Evolutionary conservation across 2,113 vertebrate species (phyloP).

Genomic region (Forbesichthys papilliferus): DNA sequence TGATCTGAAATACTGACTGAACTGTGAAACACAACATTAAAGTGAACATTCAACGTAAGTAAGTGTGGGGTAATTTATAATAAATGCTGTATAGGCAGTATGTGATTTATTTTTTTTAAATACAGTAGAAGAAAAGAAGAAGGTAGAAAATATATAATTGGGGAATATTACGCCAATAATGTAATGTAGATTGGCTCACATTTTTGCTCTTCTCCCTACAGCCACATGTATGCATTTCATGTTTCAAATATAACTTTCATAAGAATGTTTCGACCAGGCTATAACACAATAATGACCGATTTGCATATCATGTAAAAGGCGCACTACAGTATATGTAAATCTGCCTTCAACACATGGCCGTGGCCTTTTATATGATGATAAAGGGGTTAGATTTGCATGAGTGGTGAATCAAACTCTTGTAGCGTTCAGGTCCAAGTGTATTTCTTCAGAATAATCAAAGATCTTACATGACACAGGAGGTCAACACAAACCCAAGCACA

Average conservation of each 20-base stretch:
- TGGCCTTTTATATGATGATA: too few species aligned
- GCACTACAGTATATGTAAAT: too few species aligned
- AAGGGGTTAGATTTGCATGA: too few species aligned
- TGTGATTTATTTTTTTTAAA: slow-evolving; percentile 12
- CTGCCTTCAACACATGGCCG: too few species aligned
- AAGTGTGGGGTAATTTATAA: not conserved
- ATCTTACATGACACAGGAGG: slow-evolving; percentile 56
- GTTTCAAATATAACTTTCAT: too few species aligned
- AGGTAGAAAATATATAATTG: slow-evolving; percentile 6
- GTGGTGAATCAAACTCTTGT: slow-evolving; percentile 24
- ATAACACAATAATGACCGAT: too few species aligned
- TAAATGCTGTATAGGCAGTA: not conserved
- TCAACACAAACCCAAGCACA: slow-evolving; percentile 56
- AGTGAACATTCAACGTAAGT: slow-evolving; percentile 23
- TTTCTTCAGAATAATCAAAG: slow-evolving; percentile 62
- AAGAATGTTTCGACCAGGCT: too few species aligned
- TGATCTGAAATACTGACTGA: slow-evolving; percentile 50
- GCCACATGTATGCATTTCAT: too few species aligned
- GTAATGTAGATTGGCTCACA: too few species aligned
- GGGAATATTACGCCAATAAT: too few species aligned
- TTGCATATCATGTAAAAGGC: too few species aligned
- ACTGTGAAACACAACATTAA: slow-evolving; percentile 35
- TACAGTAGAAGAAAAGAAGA: not conserved
- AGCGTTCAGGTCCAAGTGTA: slow-evolving; percentile 61
- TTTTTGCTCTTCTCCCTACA: too few species aligned